Percentiles rank a stretch among this genome's conserved stretches.
These are phyloP conservation scores for Cheirogaleus major DNA, from an alignment of 2,797 vertebrate species.

Conservation along the genomic window DNA sequence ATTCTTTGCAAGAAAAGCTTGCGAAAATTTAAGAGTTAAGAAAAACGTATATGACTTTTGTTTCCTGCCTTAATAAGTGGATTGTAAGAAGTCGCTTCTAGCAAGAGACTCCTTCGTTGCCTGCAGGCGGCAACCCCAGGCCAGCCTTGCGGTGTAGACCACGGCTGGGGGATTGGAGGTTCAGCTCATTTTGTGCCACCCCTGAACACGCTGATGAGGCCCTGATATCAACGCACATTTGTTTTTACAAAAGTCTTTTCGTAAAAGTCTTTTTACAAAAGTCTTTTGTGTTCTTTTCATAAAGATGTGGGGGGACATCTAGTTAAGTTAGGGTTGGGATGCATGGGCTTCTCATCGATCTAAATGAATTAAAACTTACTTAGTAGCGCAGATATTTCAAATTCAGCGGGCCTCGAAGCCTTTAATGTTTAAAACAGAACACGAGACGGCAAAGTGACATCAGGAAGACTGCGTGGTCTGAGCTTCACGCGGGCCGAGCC, in stretches of 20 bases:
- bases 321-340: not conserved
- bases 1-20: not conserved
- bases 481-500: accelerated
- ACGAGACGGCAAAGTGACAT: accelerated
- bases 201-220: not conserved
- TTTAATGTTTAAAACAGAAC: not conserved
- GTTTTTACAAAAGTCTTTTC: not conserved
- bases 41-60: not conserved
- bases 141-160: not conserved
- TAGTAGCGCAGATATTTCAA: not conserved
- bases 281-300: not conserved
- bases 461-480: accelerated
- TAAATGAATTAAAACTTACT: not conserved
- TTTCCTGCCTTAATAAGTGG: not conserved
- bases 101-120: not conserved
- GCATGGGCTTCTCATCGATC: not conserved
- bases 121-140: not conserved
- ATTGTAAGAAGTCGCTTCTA: not conserved
- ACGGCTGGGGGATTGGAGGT: accelerated
- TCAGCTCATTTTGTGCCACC: accelerated
- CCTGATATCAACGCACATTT: accelerated
- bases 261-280: not conserved
- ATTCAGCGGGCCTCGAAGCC: not conserved
- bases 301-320: accelerated
- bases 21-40: not conserved